Conservation (phyloP, 2,888 invertebrate genomes). For the Xestia xanthographa region DNA sequence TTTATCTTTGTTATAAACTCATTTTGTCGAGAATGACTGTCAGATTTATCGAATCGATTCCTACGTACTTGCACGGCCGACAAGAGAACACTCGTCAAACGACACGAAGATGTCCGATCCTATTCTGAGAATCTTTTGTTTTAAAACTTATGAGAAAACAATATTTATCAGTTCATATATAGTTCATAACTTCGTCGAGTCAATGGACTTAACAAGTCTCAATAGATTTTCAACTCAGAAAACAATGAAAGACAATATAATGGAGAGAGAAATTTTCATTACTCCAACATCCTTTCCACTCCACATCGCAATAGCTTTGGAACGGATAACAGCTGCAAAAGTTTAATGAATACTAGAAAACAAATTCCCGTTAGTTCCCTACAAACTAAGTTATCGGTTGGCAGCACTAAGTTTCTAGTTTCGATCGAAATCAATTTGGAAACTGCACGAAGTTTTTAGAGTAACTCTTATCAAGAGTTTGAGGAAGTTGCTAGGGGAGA, state of each 20-base stretch:
- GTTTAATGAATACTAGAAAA: constrained; percentile 70
- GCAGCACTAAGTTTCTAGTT: constrained; percentile 74
- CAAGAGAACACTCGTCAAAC: background rate
- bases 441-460: constrained; percentile 77
- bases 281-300: constrained; percentile 40
- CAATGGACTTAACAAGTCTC: constrained; percentile 14
- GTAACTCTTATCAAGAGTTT: constrained; percentile 66
- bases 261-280: constrained; percentile 51
- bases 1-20: no score
- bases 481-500: constrained; percentile 51
- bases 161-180: constrained; percentile 23
- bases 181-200: constrained; percentile 24
- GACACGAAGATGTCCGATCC: background rate
- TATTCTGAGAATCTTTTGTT: constrained; percentile 6
- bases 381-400: constrained; percentile 76
- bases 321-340: constrained; percentile 58
- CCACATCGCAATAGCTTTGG: constrained; percentile 41
- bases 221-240: constrained; percentile 36
- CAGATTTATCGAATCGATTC: no score
- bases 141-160: constrained; percentile 20
- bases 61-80: no score
- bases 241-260: constrained; percentile 46
- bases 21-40: no score
- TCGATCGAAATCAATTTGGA: constrained; percentile 82
- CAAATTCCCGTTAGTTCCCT: constrained; percentile 68